Base-by-base conservation (phyloP, 2,113 vertebrate genomes). In the Dascyllus trimaculatus region DNA sequence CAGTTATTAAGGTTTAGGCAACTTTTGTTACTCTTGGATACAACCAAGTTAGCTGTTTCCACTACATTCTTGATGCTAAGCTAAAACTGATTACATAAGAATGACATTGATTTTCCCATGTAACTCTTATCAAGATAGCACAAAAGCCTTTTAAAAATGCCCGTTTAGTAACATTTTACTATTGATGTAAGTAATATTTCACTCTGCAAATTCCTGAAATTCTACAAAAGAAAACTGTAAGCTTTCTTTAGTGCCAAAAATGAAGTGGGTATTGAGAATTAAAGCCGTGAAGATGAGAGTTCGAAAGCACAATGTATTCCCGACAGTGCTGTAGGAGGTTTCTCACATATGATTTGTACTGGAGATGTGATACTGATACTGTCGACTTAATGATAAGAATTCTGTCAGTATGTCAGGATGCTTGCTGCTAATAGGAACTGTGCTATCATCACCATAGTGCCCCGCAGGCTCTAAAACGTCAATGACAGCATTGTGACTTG, bases 401-500 rank as follows among this genome's bases (percentile, higher is more conserved):
- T 62, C 78, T 89, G 85, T 82, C 85, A 80, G 74, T 38, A n/a
- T 29, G 81, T 83, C 82, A 40, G 71, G 76, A 75, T 45, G 61
- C 71, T 57, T 7, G 77, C 79, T 54, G 81, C 85, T 92, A 92
- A 92, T 87, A 74, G 84, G 89, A 80, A 48, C 57, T 56, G 75
- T 58, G 66, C 81, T 74, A 83, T 89, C 87, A 83, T 90, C 71
- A 38, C 66, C 4, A 18, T 17, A 35, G 65, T 24, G 14, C 63
- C 85, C 71, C 45, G 59, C 66, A 45, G 69, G 74, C 78, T 76
- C 72, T 75, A 68, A 81, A 74, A 84, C 54, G 66, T 86, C 80
- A 65, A 75, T 88, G 88, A 87, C 85, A 85, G 88, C 81, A 80
- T 77, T 84, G 89, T 92, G 89, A 90, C 91, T 90, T 81, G 87